Conservation (phyloP, 2,888 invertebrate species). For the Theretra japonica region DNA sequence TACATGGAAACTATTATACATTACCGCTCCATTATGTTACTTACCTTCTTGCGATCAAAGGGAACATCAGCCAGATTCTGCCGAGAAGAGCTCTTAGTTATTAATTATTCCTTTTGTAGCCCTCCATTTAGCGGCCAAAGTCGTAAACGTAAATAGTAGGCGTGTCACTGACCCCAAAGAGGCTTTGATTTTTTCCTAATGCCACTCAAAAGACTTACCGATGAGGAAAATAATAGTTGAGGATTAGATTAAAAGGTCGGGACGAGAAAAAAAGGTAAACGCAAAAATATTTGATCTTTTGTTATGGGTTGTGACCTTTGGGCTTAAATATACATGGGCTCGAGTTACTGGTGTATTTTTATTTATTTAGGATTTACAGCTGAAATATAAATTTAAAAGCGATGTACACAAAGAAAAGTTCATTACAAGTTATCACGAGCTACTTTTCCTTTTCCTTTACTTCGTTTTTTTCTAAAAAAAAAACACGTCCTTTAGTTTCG, state of each 20-base stretch:
- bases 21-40: background rate
- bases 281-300: too few relatives aligned
- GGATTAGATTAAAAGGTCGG: background rate
- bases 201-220: background rate
- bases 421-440: too few relatives aligned
- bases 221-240: background rate
- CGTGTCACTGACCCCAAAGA: constrained; percentile 1
- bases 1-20: background rate
- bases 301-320: too few relatives aligned
- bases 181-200: background rate
- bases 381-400: too few relatives aligned
- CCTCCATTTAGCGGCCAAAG: background rate
- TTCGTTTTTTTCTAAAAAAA: too few relatives aligned
- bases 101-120: constrained; percentile 25
- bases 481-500: too few relatives aligned
- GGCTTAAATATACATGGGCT: too few relatives aligned
- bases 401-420: too few relatives aligned
- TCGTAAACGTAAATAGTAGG: background rate
- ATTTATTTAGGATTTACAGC: too few relatives aligned
- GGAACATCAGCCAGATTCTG: background rate
- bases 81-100: constrained; percentile 10
- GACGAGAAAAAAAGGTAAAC: too few relatives aligned
- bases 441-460: too few relatives aligned
- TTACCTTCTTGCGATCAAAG: constrained; percentile 3
- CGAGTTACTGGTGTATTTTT: too few relatives aligned